Evolutionary conservation across 2,113 vertebrate species (phyloP).

Genomic region (Psephotus haematonotus): DNA sequence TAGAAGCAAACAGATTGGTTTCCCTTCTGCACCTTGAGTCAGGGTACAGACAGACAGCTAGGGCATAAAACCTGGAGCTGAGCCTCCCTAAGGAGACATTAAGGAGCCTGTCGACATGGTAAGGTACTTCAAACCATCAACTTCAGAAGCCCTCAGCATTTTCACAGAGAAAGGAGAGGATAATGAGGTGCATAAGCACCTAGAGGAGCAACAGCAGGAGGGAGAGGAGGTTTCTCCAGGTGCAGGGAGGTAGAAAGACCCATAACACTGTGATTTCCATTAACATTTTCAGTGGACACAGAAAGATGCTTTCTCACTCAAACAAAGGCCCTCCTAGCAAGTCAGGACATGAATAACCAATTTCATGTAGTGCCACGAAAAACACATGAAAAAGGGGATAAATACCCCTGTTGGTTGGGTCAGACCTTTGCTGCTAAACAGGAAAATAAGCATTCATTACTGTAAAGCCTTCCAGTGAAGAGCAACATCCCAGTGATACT

Average conservation of each 20-base stretch:
- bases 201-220: slow-evolving; percentile 13
- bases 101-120: not conserved
- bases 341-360: not conserved
- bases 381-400: not conserved
- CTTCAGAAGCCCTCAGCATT: not conserved
- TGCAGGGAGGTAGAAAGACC: not conserved
- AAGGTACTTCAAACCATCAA: not conserved
- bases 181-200: not conserved
- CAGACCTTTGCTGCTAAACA: not conserved
- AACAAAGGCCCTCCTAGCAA: not conserved
- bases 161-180: not conserved
- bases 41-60: not conserved
- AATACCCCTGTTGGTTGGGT: not conserved
- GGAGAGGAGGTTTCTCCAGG: slow-evolving; percentile 16
- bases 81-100: not conserved
- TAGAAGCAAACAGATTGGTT: accelerated
- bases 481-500: not conserved
- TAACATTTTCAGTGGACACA: accelerated
- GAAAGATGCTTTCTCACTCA: not conserved
- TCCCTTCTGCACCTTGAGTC: not conserved
- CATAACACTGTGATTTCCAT: not conserved
- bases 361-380: not conserved
- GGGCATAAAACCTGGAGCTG: not conserved
- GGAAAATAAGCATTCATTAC: not conserved
- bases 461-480: not conserved